Evolutionary conservation across 2,888 invertebrate species (phyloP).

Genomic region (Aspidapion aeneum): DNA sequence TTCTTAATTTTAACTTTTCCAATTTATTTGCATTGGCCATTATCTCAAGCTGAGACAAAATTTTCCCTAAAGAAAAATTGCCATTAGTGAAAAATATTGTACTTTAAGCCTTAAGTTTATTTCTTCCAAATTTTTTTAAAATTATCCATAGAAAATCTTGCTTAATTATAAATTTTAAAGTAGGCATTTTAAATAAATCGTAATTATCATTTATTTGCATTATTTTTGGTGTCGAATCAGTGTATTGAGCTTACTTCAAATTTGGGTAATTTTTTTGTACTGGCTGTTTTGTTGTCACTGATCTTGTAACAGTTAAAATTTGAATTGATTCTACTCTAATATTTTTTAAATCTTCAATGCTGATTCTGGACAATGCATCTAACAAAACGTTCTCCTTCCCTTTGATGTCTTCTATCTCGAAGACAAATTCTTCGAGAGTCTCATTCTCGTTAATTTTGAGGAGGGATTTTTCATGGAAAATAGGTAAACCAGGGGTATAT

Average conservation of each 20-base stretch:
- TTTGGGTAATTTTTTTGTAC: neutral
- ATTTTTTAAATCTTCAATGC: slow-evolving; percentile 3
- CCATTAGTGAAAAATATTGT: too few relatives aligned
- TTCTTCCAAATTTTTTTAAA: too few relatives aligned
- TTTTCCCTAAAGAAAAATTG: too few relatives aligned
- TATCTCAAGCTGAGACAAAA: too few relatives aligned
- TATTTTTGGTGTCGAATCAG: neutral
- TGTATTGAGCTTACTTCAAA: neutral
- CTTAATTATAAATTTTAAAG: too few relatives aligned
- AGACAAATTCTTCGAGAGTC: slow-evolving; percentile 13
- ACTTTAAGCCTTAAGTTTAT: too few relatives aligned
- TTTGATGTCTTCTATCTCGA: slow-evolving; percentile 11
- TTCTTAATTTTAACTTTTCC: too few relatives aligned
- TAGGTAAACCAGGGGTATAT: slow-evolving; percentile 21
- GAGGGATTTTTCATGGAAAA: slow-evolving; percentile 24
- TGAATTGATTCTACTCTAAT: slow-evolving; percentile 3
- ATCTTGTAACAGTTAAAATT: slow-evolving; percentile 16
- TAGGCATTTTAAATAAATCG: too few relatives aligned
- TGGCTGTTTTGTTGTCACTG: slow-evolving; percentile 4
- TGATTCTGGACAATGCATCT: slow-evolving; percentile 13
- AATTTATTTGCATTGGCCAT: too few relatives aligned
- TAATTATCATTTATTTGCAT: neutral
- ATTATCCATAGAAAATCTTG: too few relatives aligned
- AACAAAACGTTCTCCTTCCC: slow-evolving; percentile 6
- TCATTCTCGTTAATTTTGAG: slow-evolving; percentile 22